These are phyloP conservation scores for Trichoplusia ni DNA, from an alignment of 1,140 invertebrate species.

Conservation along the genomic window DNA sequence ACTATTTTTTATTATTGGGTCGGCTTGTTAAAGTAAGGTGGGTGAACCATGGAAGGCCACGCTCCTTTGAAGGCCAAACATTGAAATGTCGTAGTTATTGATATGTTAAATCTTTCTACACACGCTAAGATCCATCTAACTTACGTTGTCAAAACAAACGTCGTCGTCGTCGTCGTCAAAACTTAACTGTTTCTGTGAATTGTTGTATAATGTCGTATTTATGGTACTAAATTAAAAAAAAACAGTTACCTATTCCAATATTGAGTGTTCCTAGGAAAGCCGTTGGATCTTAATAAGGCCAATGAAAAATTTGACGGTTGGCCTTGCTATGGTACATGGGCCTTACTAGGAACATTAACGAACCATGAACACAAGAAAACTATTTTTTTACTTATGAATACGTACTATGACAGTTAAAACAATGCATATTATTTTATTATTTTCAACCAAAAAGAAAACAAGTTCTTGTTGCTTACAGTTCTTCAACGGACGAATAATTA, in stretches of 20 bases:
- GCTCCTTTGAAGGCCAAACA: no score
- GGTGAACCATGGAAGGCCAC: no score
- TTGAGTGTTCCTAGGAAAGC: conserved; percentile 36
- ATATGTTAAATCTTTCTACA: conserved; percentile 34
- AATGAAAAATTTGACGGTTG: conserved; percentile 44
- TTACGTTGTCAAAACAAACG: conserved; percentile 37
- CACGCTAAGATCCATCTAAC: conserved; percentile 37
- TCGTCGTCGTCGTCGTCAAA: conserved; percentile 33
- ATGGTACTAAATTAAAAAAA: conserved; percentile 38
- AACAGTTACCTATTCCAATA: conserved; percentile 34
- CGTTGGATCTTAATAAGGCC: conserved; percentile 43
- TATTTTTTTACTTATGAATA: no score
- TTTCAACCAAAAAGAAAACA: no score
- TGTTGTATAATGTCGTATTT: conserved; percentile 33
- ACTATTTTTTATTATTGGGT: no score
- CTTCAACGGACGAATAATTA: no score
- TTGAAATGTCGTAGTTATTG: no score
- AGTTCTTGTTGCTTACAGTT: no score
- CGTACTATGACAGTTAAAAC: no score
- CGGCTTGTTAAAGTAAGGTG: no score
- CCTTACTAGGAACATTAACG: conserved; percentile 38
- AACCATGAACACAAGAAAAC: no score
- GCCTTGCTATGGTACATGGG: conserved; percentile 43
- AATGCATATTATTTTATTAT: no score
- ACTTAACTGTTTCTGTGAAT: conserved; percentile 36